Conservation (phyloP, 2,888 invertebrate species). For the Sympetrum striolatum region DNA sequence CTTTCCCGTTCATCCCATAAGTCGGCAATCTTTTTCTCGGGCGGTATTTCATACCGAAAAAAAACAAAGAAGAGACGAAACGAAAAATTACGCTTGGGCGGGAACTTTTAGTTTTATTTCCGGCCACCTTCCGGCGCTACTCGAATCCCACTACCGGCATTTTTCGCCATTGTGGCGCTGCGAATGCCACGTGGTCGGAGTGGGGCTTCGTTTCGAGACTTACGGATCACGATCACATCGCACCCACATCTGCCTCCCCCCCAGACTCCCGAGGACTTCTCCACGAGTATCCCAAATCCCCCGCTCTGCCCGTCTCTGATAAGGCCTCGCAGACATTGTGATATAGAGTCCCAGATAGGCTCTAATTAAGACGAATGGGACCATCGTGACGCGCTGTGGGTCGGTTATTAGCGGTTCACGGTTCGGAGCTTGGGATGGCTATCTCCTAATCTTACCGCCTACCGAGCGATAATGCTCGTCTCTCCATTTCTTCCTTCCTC, state of each 20-base stretch:
- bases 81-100: no score
- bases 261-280: background rate
- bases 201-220: background rate
- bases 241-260: background rate
- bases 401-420: slow-evolving; percentile 42
- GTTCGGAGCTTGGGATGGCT: background rate
- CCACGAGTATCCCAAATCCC: slow-evolving; percentile 6
- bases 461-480: slow-evolving; percentile 11
- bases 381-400: slow-evolving; percentile 36
- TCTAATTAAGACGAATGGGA: slow-evolving; percentile 41
- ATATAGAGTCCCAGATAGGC: slow-evolving; percentile 40
- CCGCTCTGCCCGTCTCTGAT: slow-evolving; percentile 24
- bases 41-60: no score
- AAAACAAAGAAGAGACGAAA: no score
- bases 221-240: background rate
- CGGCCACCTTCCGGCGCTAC: background rate
- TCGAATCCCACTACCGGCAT: no score
- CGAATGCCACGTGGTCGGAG: no score
- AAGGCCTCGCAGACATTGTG: slow-evolving; percentile 17
- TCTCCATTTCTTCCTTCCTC: background rate
- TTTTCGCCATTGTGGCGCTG: no score
- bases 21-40: no score
- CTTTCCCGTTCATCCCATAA: no score
- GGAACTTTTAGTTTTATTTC: background rate
- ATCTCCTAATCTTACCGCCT: slow-evolving; percentile 22